A percentile compares a stretch with the other conserved stretches of the same genome.
phyloP scores from a whole-genome alignment of 2,888 invertebrate genomes.

The Cryptophagus acutangulus region DNA sequence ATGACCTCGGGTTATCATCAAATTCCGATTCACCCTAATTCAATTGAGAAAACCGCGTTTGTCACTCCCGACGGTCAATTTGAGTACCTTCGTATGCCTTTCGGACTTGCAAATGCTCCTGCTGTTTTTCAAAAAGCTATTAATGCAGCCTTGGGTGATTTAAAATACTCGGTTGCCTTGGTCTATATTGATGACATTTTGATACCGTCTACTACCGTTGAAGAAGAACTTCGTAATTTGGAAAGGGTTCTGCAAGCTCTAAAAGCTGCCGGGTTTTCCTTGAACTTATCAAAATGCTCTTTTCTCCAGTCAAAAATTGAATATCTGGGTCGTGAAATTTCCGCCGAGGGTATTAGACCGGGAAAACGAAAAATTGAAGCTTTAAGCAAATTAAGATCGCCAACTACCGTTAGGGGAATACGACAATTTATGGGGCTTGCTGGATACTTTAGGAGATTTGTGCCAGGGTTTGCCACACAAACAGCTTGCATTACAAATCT shows the following conservation, averaged over 20 bases:
- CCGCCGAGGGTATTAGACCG: conserved; percentile 12
- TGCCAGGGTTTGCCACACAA: conserved; percentile 22
- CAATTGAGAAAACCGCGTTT: conserved; percentile 34
- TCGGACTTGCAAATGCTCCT: conserved; percentile 37
- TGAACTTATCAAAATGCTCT: conserved; percentile 17
- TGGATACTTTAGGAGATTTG: conserved; percentile 27
- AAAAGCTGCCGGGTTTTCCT: conserved; percentile 12
- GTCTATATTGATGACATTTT: conserved; percentile 19
- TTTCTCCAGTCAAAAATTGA: conserved; percentile 13
- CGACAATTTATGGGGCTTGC: conserved; percentile 25
- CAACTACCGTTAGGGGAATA: conserved; percentile 22
- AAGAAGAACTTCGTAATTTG: conserved; percentile 13
- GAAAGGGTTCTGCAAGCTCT: conserved; percentile 13
- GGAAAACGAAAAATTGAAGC: conserved; percentile 15
- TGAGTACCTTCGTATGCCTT: conserved; percentile 36
- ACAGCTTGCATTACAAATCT: conserved; percentile 22
- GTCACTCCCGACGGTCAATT: conserved; percentile 36
- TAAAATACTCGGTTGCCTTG: conserved; percentile 6
- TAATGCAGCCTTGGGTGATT: conserved; percentile 6
- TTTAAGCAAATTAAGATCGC: conserved; percentile 29
- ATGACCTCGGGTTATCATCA: conserved; percentile 34
- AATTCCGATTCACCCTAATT: conserved; percentile 28
- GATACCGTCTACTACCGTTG: conserved; percentile 10
- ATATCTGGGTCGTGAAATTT: conserved; percentile 18
- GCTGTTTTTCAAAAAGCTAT: conserved; percentile 34